Percentiles rank a stretch among this genome's conserved stretches.
Evolutionary conservation across 2,888 invertebrate genomes (phyloP).

Genomic region (Selenia dentaria): DNA sequence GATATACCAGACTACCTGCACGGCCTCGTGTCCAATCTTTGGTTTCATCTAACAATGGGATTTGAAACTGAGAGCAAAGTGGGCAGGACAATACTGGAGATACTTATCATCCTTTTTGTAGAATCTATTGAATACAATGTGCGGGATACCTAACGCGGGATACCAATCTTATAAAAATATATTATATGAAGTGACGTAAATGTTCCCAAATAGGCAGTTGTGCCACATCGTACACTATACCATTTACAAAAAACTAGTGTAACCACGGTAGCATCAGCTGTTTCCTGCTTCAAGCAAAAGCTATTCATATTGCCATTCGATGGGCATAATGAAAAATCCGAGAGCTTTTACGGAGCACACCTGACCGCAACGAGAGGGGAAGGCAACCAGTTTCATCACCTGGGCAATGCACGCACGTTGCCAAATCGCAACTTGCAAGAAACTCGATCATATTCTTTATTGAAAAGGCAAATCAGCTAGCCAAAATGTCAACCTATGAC

Average conservation of each 20-base stretch:
- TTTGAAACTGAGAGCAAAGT: conserved; percentile 43
- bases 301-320: conserved; percentile 23
- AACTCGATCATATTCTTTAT: neutral
- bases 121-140: conserved; percentile 11
- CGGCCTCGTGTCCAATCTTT: conserved; percentile 53
- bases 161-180: too few species aligned
- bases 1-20: conserved; percentile 49
- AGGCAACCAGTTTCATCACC: conserved; percentile 72
- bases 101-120: conserved; percentile 32
- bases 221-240: too few species aligned
- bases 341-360: conserved; percentile 53
- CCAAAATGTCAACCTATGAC: too few species aligned
- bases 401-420: conserved; percentile 52
- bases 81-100: conserved; percentile 35
- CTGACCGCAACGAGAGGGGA: conserved; percentile 55
- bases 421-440: conserved; percentile 42
- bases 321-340: conserved; percentile 46
- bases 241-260: too few species aligned
- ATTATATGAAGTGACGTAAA: too few species aligned
- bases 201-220: too few species aligned
- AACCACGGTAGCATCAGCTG: too few species aligned
- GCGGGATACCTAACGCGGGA: too few species aligned
- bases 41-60: conserved; percentile 61
- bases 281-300: conserved; percentile 37
- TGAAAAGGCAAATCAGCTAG: neutral